A percentile compares a stretch with the other conserved stretches of the same genome.
phyloP scores from a whole-genome alignment of 2,797 vertebrate genomes.

The Tympanoctomys barrerae region DNA sequence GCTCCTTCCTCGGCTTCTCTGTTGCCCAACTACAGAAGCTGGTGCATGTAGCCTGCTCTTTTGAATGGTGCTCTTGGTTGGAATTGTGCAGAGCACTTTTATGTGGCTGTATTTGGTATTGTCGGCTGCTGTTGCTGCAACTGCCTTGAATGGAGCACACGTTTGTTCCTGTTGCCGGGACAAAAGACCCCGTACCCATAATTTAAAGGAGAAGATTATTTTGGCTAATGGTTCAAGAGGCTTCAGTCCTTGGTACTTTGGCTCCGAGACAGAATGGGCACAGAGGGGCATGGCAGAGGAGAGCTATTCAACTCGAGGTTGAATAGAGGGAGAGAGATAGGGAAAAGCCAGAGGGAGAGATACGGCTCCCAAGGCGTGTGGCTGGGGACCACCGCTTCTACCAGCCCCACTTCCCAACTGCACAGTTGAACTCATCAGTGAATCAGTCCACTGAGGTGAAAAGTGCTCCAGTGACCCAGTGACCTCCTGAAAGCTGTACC shows the following conservation, averaged over 20 bases:
- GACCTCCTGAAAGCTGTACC: not conserved
- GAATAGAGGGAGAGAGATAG: not conserved
- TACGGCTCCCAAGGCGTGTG: not conserved
- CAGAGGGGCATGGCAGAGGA: not conserved
- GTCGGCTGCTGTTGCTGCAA: rapidly evolving
- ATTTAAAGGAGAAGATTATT: not conserved
- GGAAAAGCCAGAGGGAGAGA: not conserved
- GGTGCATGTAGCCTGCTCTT: not conserved
- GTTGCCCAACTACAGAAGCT: not conserved
- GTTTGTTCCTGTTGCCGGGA: not conserved
- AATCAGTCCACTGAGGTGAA: not conserved
- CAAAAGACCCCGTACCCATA: not conserved
- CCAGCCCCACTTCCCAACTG: not conserved
- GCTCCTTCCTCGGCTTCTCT: not conserved
- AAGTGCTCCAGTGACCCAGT: not conserved
- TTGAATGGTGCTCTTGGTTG: not conserved
- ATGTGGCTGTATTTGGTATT: not conserved
- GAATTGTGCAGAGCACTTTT: not conserved
- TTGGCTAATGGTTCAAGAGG: not conserved
- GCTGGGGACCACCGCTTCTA: not conserved
- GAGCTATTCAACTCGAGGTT: not conserved
- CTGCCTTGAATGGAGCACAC: not conserved
- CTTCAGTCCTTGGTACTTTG: not conserved
- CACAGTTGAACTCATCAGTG: not conserved
- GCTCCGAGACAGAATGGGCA: not conserved